Evolutionary conservation across 2,888 invertebrate species (phyloP).

Genomic region (Troides oblongomaculatus): DNA sequence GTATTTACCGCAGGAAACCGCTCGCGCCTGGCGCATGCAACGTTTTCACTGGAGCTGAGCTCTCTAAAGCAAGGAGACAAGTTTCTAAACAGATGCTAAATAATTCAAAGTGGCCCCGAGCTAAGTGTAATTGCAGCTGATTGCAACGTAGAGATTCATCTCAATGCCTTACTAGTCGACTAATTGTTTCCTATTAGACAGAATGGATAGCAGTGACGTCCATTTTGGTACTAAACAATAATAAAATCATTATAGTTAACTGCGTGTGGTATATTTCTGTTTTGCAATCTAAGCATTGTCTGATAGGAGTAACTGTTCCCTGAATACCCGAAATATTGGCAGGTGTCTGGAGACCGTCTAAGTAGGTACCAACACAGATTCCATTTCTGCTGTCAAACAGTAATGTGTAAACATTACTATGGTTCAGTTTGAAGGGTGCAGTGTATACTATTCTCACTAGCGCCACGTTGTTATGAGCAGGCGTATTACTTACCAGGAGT

Average conservation of each 20-base stretch:
- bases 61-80: constrained; percentile 26
- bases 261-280: neutral
- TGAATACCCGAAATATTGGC: too few species aligned
- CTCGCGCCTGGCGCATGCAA: constrained; percentile 11
- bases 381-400: too few species aligned
- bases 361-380: too few species aligned
- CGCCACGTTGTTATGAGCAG: too few species aligned
- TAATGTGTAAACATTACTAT: too few species aligned
- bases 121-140: constrained; percentile 29
- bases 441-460: too few species aligned
- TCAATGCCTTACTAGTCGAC: neutral
- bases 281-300: too few species aligned
- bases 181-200: neutral
- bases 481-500: too few species aligned
- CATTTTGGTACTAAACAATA: neutral
- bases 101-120: constrained; percentile 34
- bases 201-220: neutral
- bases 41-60: constrained; percentile 24
- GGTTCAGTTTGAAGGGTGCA: too few species aligned
- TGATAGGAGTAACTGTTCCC: too few species aligned
- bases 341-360: too few species aligned
- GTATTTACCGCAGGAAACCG: constrained; percentile 23
- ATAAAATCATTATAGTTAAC: neutral
- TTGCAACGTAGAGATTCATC: constrained; percentile 8
- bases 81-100: constrained; percentile 36